These are phyloP conservation scores for Arge pagana DNA, from an alignment of 2,888 invertebrate species.

Conservation along the genomic window DNA sequence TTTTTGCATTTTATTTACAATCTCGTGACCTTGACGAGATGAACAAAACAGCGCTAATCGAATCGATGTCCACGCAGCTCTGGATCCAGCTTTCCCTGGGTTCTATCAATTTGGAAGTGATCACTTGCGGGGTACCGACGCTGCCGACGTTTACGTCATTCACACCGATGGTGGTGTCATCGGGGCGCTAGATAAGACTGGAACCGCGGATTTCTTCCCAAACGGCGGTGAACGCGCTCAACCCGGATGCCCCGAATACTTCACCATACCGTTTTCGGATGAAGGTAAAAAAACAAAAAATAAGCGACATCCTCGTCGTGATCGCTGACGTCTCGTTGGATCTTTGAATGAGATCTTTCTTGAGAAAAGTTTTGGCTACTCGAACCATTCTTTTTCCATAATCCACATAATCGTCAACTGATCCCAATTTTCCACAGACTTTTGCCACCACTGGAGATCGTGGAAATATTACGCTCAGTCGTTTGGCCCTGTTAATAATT, in stretches of 20 bases:
- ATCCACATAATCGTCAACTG: too few species aligned
- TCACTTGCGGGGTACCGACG: constrained; percentile 37
- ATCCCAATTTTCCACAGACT: constrained; percentile 25
- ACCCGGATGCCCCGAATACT: constrained; percentile 41
- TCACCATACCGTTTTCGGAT: too few species aligned
- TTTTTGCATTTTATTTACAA: too few species aligned
- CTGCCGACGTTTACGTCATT: constrained; percentile 39
- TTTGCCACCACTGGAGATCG: constrained; percentile 37
- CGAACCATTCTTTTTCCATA: neutral
- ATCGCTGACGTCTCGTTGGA: too few species aligned
- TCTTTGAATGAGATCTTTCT: neutral
- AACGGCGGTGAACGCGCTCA: constrained; percentile 44
- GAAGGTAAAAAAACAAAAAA: too few species aligned
- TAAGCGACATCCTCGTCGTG: too few species aligned
- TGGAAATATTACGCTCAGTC: constrained; percentile 37
- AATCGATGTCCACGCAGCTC: too few species aligned
- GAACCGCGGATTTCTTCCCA: constrained; percentile 43
- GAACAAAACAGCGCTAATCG: too few species aligned
- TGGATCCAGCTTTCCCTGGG: constrained; percentile 45
- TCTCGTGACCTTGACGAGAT: too few species aligned
- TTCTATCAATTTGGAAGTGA: constrained; percentile 39
- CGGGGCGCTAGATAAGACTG: constrained; percentile 36
- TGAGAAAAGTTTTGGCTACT: neutral
- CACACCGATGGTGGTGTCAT: constrained; percentile 45
- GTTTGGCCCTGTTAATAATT: constrained; percentile 30